Base-by-base conservation (phyloP, 2,113 vertebrate species). In the Oncorhynchus gorbuscha region DNA sequence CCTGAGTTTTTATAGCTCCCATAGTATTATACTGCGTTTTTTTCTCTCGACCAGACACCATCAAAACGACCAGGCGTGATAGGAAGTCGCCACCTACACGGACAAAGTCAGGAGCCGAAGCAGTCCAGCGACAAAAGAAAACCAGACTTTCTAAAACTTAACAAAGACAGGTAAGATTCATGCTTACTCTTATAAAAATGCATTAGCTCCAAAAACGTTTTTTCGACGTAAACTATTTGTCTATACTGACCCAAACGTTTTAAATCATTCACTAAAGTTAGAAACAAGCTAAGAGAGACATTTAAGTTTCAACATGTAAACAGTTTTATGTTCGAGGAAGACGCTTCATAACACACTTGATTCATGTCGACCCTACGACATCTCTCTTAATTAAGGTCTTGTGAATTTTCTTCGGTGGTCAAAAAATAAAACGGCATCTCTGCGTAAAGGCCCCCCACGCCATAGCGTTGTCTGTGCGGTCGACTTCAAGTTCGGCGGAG, bases 1-100 rank as follows among this genome's bases (percentile, higher is more conserved):
- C 94, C 91, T 95, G 93, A 79, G 89, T 94, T 95, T 97, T 97
- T 96, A 96, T 95, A 93, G 94, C 94, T 93, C 92, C 94, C 93
- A 95, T 96, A 95, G 94, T 95, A 95, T 93, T 95, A 95, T 95
- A 92, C 92, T 95, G 94, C 86, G 93, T 88, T 88, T 91, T 95
- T 77, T 68, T 61, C 90, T 84, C 89, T 89, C 87, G 89, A 88
- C 94, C 85, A 94, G 94, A 94, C 95, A 89, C 78, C 91, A 92
- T 90, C 90, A 90, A 91, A 92, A 92, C 90, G 93, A 86, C 88
- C 93, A 86, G 51, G 88, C 79, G 84, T 90, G 89, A 88, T 89
- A 85, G 92, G 84, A 89, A 95, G 93, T 94, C 85, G 69, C 93
- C 93, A 93, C 93, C 92, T 89, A 88, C 92, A 90, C 89, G 91